Conservation (phyloP, 2,888 invertebrate genomes). For the Melinaea menophilus region DNA sequence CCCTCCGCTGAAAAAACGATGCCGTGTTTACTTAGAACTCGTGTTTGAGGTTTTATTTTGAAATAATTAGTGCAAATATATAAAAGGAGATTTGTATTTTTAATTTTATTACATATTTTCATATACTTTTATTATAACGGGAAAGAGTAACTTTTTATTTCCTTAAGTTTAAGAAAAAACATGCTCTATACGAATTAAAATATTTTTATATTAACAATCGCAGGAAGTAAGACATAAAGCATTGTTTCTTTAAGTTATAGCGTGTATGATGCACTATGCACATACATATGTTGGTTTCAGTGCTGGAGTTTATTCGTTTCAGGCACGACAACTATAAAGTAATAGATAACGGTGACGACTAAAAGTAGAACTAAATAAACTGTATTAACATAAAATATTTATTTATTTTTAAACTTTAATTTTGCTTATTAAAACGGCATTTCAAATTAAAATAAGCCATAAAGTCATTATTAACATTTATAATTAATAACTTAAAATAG, state of each 20-base stretch:
- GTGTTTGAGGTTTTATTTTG: conserved; percentile 9
- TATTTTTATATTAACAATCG: background rate
- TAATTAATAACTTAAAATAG: too few relatives aligned
- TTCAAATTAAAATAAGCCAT: too few relatives aligned
- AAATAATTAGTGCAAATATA: conserved; percentile 6
- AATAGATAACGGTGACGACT: conserved; percentile 4
- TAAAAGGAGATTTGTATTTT: background rate
- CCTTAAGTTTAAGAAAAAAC: background rate
- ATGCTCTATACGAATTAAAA: background rate
- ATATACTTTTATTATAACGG: background rate
- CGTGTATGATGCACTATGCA: conserved; percentile 10
- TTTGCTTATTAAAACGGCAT: too few relatives aligned
- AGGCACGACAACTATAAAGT: conserved; percentile 14
- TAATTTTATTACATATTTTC: background rate
- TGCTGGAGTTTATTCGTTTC: conserved; percentile 17
- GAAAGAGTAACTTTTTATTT: background rate
- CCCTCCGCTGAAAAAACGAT: conserved; percentile 25
- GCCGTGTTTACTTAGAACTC: conserved; percentile 20
- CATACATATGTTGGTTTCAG: conserved; percentile 15
- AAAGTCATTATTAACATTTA: too few relatives aligned
- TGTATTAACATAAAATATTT: background rate
- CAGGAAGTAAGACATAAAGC: conserved; percentile 2
- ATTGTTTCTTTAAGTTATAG: background rate
- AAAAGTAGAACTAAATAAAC: background rate
- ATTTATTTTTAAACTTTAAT: background rate